phyloP scores from a whole-genome alignment of 2,888 invertebrate species.

The Pimpla rufipes region DNA sequence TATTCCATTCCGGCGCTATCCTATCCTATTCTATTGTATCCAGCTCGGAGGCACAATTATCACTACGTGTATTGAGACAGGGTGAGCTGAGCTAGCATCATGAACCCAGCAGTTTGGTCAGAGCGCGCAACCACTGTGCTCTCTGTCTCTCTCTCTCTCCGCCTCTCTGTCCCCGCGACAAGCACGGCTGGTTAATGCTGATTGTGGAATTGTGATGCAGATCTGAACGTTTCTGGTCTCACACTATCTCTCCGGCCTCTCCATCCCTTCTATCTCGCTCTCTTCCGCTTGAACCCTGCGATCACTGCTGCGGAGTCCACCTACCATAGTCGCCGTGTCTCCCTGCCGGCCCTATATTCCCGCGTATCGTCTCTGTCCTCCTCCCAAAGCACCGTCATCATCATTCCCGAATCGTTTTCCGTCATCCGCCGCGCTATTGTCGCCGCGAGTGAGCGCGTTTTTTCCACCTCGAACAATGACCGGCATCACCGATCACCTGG shows the following conservation, averaged over 20 bases:
- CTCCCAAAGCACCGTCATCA: slow-evolving; percentile 47
- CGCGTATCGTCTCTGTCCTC: slow-evolving; percentile 39
- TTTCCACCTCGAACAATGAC: slow-evolving; percentile 52
- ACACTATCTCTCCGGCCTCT: slow-evolving; percentile 43
- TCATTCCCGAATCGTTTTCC: slow-evolving; percentile 44
- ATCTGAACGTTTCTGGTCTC: slow-evolving; percentile 71
- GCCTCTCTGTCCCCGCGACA: slow-evolving; percentile 59
- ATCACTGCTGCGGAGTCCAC: slow-evolving; percentile 30
- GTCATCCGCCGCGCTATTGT: slow-evolving; percentile 56
- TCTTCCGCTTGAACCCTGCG: slow-evolving; percentile 44
- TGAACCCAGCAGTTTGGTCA: slow-evolving; percentile 54
- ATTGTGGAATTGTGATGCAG: slow-evolving; percentile 81
- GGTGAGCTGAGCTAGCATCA: slow-evolving; percentile 42
- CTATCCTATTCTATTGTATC: slow-evolving; percentile 70
- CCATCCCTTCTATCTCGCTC: slow-evolving; percentile 37
- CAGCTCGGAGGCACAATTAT: slow-evolving; percentile 78
- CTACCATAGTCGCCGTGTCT: slow-evolving; percentile 29
- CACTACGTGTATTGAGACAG: slow-evolving; percentile 70
- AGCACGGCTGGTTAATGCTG: slow-evolving; percentile 78
- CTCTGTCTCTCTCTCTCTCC: too few relatives aligned
- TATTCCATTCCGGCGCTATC: slow-evolving; percentile 46
- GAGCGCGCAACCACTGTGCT: slow-evolving; percentile 32
- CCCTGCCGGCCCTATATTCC: slow-evolving; percentile 47
- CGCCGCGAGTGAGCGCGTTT: not conserved
- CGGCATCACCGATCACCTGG: slow-evolving; percentile 46